phyloP scores from a whole-genome alignment of 2,888 invertebrate species.

The Trissolcus japonicus region DNA sequence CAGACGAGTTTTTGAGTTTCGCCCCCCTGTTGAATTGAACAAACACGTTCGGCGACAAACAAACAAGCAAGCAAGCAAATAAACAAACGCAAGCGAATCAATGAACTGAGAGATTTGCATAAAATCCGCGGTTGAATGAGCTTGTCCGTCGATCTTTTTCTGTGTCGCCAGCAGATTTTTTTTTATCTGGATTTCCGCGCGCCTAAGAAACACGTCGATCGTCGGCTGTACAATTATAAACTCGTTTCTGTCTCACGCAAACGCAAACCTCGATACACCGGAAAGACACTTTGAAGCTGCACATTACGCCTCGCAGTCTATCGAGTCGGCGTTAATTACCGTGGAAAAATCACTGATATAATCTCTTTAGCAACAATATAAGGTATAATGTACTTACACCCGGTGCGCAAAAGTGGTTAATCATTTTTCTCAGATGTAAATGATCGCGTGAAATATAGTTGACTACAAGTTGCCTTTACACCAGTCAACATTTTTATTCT shows the following conservation, averaged over 20 bases:
- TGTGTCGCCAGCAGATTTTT: constrained; percentile 10
- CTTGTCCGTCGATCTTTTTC: constrained; percentile 13
- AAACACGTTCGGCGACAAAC: constrained; percentile 15
- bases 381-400: constrained; percentile 27
- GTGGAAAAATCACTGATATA: constrained; percentile 59
- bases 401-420: constrained; percentile 25
- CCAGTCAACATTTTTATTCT: too few relatives aligned
- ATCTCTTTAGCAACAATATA: constrained; percentile 56
- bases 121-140: constrained; percentile 21
- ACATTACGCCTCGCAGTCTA: constrained; percentile 54
- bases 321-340: constrained; percentile 57
- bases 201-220: constrained; percentile 39
- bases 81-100: constrained; percentile 23
- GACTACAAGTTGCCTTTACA: too few relatives aligned
- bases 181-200: constrained; percentile 14
- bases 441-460: constrained; percentile 12
- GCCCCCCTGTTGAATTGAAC: constrained; percentile 2
- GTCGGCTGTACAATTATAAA: constrained; percentile 52
- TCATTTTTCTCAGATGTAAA: constrained; percentile 23
- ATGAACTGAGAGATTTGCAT: constrained; percentile 39
- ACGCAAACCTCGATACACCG: constrained; percentile 44
- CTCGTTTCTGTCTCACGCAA: constrained; percentile 57
- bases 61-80: constrained; percentile 4
- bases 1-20: constrained; percentile 15
- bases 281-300: constrained; percentile 51